Base-by-base conservation (phyloP, 2,888 invertebrate species). In the Caenorhabditis sp. region DNA sequence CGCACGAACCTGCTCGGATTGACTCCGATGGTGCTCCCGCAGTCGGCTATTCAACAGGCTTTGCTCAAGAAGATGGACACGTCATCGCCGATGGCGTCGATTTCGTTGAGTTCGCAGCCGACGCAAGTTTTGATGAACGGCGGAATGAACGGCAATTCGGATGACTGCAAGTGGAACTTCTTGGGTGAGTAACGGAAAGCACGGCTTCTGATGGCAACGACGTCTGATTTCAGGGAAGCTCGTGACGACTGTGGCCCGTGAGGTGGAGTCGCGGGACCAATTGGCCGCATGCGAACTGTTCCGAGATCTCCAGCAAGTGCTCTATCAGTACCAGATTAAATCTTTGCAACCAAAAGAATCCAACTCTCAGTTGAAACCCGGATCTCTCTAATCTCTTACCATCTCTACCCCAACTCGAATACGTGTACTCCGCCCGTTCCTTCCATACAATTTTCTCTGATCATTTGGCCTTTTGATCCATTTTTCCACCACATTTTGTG, bases 131-230 rank as follows among this genome's bases (percentile, higher is more conserved):
- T 45, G 17, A 45, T 24, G 26, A 70, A 70, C 35, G 59, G 59
- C 52, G n/a, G 22, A 9, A 15, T 48, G 39, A 61, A 61, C 48
- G 61, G 53, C n/a, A 61, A 32, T 48, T 5, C 43, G 4, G 52
- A 63, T 17, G 66, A 66, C 2, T 66, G 68, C 17, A 75, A 70
- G 45, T 75, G 75, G 75, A 20, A 43, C 2, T 32, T 62, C n/a
- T 11, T 75, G 5, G 75, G 75, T 66, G 5, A 35, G 65, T 43
- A 20, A 22, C 26, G 35, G 32, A 45, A 30, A 45, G 2, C n/a
- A n/a, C n/a, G n/a, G n/a, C n/a, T n/a, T n/a, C n/a, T n/a, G 37
- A 35, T 11, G 15, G 26, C 39, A 39, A 15, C 8, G 11, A 20
- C 22, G 2, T 52, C 22, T 20, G 11, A 17, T 59, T 72, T 1